Percentiles rank a stretch among this genome's conserved stretches.
Conservation (phyloP, 2,113 vertebrate species). For the Pycnonotus jocosus region DNA sequence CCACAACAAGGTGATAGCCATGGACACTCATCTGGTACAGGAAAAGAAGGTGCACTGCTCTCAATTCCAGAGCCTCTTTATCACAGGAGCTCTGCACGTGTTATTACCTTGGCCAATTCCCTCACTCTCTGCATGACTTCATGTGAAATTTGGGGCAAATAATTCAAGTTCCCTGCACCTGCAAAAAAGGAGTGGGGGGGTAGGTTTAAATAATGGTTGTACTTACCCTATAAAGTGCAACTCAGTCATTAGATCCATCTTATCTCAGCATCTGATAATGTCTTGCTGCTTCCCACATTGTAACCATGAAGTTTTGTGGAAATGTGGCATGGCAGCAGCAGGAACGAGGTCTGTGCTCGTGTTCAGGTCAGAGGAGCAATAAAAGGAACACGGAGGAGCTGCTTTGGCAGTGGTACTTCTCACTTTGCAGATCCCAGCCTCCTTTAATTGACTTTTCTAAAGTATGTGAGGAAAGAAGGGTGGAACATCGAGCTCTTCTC, state of each 20-base stretch:
- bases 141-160: neutral
- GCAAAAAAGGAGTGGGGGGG: neutral
- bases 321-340: neutral
- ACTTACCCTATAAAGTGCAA: neutral
- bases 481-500: neutral
- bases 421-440: slow-evolving; percentile 8
- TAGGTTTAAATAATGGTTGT: neutral
- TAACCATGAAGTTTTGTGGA: neutral
- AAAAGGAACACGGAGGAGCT: neutral
- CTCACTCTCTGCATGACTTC: neutral
- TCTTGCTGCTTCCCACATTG: neutral
- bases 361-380: neutral
- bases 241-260: neutral
- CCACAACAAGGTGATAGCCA: neutral
- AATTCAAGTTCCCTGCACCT: neutral
- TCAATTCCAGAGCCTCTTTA: neutral
- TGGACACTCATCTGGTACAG: neutral
- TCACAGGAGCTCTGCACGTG: neutral
- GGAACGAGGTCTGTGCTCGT: neutral
- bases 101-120: neutral
- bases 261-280: neutral
- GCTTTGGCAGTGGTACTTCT: neutral
- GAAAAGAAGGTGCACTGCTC: neutral
- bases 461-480: neutral
- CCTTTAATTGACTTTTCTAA: neutral